phyloP scores from a whole-genome alignment of 2,113 vertebrate genomes.

The Aviceda subcristata region DNA sequence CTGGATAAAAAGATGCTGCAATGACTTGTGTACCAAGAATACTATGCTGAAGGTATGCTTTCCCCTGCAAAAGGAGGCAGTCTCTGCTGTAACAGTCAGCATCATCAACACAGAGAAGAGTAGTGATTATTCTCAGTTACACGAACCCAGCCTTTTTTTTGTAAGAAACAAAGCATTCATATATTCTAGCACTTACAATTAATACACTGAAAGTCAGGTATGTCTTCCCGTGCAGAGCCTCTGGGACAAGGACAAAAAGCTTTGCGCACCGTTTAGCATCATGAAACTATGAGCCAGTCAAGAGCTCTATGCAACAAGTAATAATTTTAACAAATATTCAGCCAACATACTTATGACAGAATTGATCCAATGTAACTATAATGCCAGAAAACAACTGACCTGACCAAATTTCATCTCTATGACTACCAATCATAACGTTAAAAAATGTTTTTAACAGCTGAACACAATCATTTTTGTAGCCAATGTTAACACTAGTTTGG shows the following conservation, averaged over 20 bases:
- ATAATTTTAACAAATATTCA: conserved; percentile 2
- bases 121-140: not conserved
- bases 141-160: not conserved
- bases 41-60: not conserved
- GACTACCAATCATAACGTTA: not conserved
- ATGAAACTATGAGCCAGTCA: not conserved
- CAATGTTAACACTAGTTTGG: not conserved
- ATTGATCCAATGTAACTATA: not conserved
- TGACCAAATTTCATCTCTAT: not conserved
- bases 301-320: not conserved
- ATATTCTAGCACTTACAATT: not conserved
- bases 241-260: not conserved
- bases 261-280: not conserved
- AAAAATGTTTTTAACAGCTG: not conserved
- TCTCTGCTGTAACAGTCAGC: not conserved
- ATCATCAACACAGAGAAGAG: not conserved
- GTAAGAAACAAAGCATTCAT: not conserved
- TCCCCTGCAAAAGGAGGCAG: not conserved
- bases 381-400: not conserved
- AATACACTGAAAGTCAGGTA: not conserved
- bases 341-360: not conserved
- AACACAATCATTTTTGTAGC: not conserved
- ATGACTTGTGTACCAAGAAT: not conserved
- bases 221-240: not conserved
- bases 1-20: not conserved